phyloP scores from a whole-genome alignment of 2,797 vertebrate species.

The Melanitta fusca region DNA sequence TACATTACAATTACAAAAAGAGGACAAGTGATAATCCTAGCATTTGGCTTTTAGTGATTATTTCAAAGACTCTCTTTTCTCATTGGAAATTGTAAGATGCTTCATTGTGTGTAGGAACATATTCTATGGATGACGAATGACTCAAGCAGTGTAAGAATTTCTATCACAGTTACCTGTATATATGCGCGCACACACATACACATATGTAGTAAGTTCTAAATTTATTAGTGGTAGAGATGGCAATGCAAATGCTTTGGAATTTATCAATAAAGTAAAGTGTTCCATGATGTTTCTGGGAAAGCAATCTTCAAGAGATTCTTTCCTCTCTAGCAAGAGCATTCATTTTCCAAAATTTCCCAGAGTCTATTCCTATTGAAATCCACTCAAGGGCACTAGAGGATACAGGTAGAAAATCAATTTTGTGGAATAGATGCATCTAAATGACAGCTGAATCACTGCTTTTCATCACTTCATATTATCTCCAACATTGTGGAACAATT shows the following conservation, averaged over 20 bases:
- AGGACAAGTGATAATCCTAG: slow-evolving; percentile 45
- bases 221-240: neutral
- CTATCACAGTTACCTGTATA: neutral
- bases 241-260: neutral
- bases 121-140: neutral
- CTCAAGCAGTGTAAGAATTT: neutral
- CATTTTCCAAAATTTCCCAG: neutral
- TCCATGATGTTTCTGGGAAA: neutral
- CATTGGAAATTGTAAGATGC: slow-evolving; percentile 18
- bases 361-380: neutral
- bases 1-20: slow-evolving; percentile 65
- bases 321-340: neutral
- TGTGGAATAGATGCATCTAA: neutral
- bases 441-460: neutral
- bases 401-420: neutral
- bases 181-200: neutral
- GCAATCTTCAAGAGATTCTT: neutral
- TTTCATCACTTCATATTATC: neutral
- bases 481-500: neutral
- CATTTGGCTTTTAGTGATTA: neutral
- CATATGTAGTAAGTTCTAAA: neutral
- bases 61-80: slow-evolving; percentile 27
- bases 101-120: neutral
- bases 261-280: neutral
- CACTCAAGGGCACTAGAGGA: neutral